Percentiles rank a stretch among this genome's conserved stretches.
Evolutionary conservation across 2,888 invertebrate species (phyloP).

Genomic region (Eupithecia subfuscata): DNA sequence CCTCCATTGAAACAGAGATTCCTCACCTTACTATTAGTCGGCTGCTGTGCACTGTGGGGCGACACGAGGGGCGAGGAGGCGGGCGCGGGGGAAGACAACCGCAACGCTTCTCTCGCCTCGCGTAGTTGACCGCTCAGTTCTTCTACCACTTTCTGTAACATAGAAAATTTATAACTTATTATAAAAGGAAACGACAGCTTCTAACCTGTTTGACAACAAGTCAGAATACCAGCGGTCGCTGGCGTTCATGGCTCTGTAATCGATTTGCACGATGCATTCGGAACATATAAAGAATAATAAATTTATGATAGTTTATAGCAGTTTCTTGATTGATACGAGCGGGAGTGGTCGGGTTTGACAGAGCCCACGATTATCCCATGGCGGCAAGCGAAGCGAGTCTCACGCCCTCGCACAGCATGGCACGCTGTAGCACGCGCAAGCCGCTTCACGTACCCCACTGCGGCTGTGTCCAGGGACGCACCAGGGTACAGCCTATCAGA

Average conservation of each 20-base stretch:
- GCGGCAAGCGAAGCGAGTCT: too few relatives aligned
- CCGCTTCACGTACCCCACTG: neutral
- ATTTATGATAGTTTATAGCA: neutral
- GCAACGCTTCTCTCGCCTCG: constrained; percentile 89
- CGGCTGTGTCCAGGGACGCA: neutral
- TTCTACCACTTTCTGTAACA: constrained; percentile 88
- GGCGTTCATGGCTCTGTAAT: neutral
- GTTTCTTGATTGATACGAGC: neutral
- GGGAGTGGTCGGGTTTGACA: neutral
- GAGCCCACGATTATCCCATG: too few relatives aligned
- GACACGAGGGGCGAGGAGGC: constrained; percentile 54
- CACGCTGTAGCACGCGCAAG: neutral
- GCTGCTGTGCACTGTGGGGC: constrained; percentile 18
- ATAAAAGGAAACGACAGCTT: neutral
- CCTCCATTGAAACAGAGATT: neutral
- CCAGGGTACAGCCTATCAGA: too few relatives aligned
- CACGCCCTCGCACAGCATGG: neutral
- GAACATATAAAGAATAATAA: too few relatives aligned
- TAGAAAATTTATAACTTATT: neutral
- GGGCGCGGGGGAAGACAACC: constrained; percentile 76
- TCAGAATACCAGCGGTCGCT: neutral
- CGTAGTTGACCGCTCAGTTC: constrained; percentile 90
- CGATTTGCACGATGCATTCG: too few relatives aligned
- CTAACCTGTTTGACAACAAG: neutral
- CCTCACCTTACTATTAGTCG: constrained; percentile 22